Percentiles rank a stretch among this genome's conserved stretches.
Conservation (phyloP, 64 coral and sea anemone species). For the Montipora foliosa region DNA sequence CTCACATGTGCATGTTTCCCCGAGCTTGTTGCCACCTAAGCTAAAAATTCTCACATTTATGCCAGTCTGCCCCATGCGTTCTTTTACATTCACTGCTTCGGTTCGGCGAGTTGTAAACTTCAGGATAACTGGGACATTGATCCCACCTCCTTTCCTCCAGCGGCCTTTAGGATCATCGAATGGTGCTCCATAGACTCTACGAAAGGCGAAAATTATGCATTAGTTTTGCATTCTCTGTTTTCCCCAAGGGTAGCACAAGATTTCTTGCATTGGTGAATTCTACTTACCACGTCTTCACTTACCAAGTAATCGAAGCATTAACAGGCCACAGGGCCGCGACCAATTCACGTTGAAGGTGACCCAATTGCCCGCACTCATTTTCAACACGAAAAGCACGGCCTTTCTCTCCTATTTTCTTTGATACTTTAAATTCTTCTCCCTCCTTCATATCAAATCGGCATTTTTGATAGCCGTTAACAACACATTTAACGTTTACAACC, state of each 20-base stretch:
- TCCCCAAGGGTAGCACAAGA: not conserved
- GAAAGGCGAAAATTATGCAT: constrained; percentile 14
- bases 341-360: constrained; percentile 30
- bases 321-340: constrained; percentile 33
- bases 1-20: too few species aligned
- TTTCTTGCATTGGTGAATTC: not conserved
- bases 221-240: constrained; percentile 8
- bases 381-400: constrained; percentile 21
- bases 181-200: constrained; percentile 8
- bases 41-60: too few species aligned
- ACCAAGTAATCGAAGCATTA: not conserved
- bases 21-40: too few species aligned
- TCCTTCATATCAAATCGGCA: constrained; percentile 23
- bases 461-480: constrained; percentile 44
- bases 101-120: not conserved
- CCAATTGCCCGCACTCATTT: constrained; percentile 8
- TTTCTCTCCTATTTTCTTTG: constrained; percentile 35
- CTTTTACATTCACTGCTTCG: too few species aligned
- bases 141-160: constrained; percentile 20
- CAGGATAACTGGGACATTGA: constrained; percentile 24
- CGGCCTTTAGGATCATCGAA: constrained; percentile 32
- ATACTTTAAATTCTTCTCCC: constrained; percentile 36
- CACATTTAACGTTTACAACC: not conserved
- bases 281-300: too few species aligned
- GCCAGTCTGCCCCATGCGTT: too few species aligned